These are phyloP conservation scores for Discoglossus pictus DNA, from an alignment of 2,797 vertebrate species.

Conservation along the genomic window DNA sequence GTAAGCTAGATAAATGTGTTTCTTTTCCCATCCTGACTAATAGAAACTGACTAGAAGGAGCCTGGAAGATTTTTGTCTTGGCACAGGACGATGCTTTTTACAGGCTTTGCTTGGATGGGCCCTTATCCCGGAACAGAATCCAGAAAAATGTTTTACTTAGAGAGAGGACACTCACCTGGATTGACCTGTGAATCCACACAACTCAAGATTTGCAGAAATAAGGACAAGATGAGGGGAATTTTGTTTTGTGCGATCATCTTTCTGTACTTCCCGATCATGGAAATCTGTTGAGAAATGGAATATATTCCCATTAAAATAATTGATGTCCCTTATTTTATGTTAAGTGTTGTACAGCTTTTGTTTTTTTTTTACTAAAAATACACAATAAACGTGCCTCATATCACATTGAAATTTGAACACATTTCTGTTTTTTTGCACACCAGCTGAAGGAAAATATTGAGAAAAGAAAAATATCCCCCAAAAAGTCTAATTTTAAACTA, in stretches of 20 bases:
- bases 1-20: neutral
- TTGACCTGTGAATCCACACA: slow-evolving; percentile 46
- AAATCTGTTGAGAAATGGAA: slow-evolving; percentile 14
- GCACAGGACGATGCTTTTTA: neutral
- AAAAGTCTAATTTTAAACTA: too few relatives aligned
- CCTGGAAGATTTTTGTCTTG: slow-evolving; percentile 10
- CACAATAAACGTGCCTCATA: too few relatives aligned
- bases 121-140: neutral
- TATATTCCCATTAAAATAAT: neutral
- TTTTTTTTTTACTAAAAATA: neutral
- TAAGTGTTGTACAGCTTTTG: neutral
- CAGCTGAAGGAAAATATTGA: too few relatives aligned
- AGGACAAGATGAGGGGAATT: slow-evolving; percentile 1
- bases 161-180: slow-evolving; percentile 28
- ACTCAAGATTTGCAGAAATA: slow-evolving; percentile 16
- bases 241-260: slow-evolving; percentile 26
- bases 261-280: neutral
- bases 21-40: neutral
- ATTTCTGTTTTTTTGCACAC: too few relatives aligned
- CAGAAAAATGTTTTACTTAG: neutral
- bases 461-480: too few relatives aligned
- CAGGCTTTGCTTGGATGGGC: slow-evolving; percentile 2
- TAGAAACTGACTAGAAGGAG: neutral
- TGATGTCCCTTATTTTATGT: neutral
- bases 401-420: too few relatives aligned